These are phyloP conservation scores for Chionomys nivalis DNA, from an alignment of 2,113 vertebrate genomes.

Conservation along the genomic window DNA sequence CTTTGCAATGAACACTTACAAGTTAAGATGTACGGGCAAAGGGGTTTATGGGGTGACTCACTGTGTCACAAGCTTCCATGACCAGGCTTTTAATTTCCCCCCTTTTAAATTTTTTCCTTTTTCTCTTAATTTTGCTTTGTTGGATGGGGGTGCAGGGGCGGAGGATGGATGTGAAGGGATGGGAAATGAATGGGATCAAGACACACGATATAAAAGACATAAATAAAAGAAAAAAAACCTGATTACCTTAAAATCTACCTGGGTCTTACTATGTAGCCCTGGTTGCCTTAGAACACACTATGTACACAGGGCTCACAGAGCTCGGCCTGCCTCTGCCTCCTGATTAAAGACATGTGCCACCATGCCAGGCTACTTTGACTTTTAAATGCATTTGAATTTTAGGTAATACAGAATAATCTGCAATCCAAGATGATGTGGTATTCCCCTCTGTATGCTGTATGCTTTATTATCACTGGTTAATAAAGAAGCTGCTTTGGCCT, in stretches of 20 bases:
- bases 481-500: too few species aligned
- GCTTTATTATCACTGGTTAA: too few species aligned
- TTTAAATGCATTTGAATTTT: conserved; percentile 24
- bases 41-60: background rate
- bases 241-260: background rate
- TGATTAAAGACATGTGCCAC: background rate
- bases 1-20: background rate
- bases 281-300: background rate
- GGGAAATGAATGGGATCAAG: background rate
- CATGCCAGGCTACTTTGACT: background rate
- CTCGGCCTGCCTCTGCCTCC: background rate
- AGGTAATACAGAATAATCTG: conserved; percentile 23
- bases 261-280: background rate
- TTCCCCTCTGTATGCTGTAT: too few species aligned
- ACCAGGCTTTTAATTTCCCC: background rate
- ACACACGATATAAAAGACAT: background rate
- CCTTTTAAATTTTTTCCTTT: background rate
- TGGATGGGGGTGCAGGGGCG: background rate
- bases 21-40: background rate
- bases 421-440: background rate
- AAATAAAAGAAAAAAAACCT: background rate
- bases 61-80: background rate
- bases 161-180: background rate
- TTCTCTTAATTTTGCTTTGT: background rate
- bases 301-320: background rate